Evolutionary conservation across 2,888 invertebrate species (phyloP).

Genomic region (Drosophila phalerata): DNA sequence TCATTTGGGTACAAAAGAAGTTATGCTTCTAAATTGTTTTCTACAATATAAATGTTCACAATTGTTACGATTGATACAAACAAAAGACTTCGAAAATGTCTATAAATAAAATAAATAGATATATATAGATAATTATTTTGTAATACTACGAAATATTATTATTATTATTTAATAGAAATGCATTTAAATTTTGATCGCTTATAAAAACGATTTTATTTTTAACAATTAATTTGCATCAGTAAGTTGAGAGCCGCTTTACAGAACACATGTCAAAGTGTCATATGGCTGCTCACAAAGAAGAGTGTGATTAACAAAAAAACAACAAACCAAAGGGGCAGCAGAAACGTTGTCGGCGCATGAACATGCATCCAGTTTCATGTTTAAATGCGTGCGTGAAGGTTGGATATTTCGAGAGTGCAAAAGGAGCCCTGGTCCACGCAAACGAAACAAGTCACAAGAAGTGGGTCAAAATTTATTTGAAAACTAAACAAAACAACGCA

Average conservation of each 20-base stretch:
- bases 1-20: background rate
- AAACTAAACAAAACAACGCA: conserved; percentile 48
- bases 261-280: conserved; percentile 5
- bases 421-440: conserved; percentile 63
- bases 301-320: conserved; percentile 46
- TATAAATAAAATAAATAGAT: background rate
- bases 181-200: background rate
- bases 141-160: background rate
- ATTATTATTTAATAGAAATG: background rate
- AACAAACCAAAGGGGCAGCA: conserved; percentile 64
- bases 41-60: background rate
- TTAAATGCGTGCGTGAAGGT: conserved; percentile 79
- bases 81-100: background rate
- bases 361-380: conserved; percentile 70
- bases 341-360: conserved; percentile 63
- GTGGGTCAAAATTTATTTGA: conserved; percentile 72
- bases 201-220: background rate
- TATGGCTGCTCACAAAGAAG: conserved; percentile 11
- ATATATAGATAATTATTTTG: background rate
- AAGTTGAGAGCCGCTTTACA: background rate
- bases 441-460: conserved; percentile 52
- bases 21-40: background rate
- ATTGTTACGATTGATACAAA: background rate
- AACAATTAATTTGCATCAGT: background rate
- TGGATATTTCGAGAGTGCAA: conserved; percentile 64